Base-by-base conservation (phyloP, 2,888 invertebrate species). In the Trichopoda pennipes region DNA sequence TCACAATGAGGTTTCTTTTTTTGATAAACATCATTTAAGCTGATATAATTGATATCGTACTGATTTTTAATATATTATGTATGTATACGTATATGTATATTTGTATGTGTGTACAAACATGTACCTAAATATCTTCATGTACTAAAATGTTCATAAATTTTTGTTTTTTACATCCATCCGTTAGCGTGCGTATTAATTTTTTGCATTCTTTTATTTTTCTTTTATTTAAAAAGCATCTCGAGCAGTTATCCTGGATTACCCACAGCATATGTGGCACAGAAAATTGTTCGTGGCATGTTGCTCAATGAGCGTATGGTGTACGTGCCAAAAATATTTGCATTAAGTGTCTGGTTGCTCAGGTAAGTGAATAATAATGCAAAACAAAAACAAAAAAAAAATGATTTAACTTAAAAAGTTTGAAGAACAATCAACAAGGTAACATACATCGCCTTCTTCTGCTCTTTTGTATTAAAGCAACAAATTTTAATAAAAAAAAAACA, bases 291-390 rank as follows among this genome's bases (percentile, higher is more conserved):
- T 81, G 91, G 90, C 16, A 86, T 91, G 51, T 85, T 90, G 60
- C 84, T 87, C 32, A 90, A 91, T 75, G 87, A 90, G 83, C 90
- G 89, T 70, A 89, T 89, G 88, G 88, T 90, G 56, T 89, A 89
- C 85, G 89, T 90, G 83, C 90, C 90, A 55, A 88, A 87, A 88
- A 90, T 90, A 87, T 90, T 90, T 85, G 90, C 89, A 64, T 86
- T 90, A 63, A 88, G 85, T 56, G 90, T 90, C 32, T 90, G 90
- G 90, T 82, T 90, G 84, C 88, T 89, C 85, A 88, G 88, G 90
- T 90, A 84, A 86, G 85, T 81, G 28, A 53, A 51, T 76, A 76
- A 16, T 19, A 28, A 66, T 7, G 28, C 28, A 28, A 28, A 28
- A 28, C 4, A 28, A 28, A 28, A 28, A 28, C 2, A 68, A 32